Percentiles rank a stretch among this genome's conserved stretches.
Evolutionary conservation across 2,113 vertebrate species (phyloP).

Genomic region (Seriola rivoliana): DNA sequence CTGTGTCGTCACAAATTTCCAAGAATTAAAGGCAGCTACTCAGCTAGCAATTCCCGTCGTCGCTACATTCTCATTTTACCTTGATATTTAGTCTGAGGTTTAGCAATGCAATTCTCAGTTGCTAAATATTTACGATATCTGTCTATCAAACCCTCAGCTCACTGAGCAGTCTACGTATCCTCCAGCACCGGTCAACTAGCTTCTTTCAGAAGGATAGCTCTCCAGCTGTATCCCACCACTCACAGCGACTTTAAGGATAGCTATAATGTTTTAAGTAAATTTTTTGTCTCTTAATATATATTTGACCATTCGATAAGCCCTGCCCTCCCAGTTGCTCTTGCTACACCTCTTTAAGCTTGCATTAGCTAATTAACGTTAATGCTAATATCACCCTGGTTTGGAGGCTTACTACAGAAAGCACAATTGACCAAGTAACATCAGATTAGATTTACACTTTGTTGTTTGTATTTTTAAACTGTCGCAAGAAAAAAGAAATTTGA

Average conservation of each 20-base stretch:
- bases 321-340: not conserved
- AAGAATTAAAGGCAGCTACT: slow-evolving; percentile 29
- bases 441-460: not conserved
- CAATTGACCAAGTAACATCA: not conserved
- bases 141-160: not conserved
- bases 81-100: slow-evolving; percentile 21
- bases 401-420: not conserved
- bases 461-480: not conserved
- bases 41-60: slow-evolving; percentile 11
- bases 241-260: too few species aligned
- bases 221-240: too few species aligned
- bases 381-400: not conserved
- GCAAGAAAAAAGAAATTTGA: not conserved
- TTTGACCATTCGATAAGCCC: not conserved
- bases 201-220: too few species aligned
- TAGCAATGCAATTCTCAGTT: not conserved
- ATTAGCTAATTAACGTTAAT: not conserved
- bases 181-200: not conserved
- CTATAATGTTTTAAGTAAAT: not conserved
- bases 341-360: not conserved
- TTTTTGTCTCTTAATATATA: not conserved
- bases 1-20: slow-evolving; percentile 29
- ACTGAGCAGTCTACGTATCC: too few species aligned
- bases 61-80: not conserved
- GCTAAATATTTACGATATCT: too few species aligned